phyloP scores from a whole-genome alignment of 2,797 vertebrate genomes.

The Notolepis coatsorum region DNA sequence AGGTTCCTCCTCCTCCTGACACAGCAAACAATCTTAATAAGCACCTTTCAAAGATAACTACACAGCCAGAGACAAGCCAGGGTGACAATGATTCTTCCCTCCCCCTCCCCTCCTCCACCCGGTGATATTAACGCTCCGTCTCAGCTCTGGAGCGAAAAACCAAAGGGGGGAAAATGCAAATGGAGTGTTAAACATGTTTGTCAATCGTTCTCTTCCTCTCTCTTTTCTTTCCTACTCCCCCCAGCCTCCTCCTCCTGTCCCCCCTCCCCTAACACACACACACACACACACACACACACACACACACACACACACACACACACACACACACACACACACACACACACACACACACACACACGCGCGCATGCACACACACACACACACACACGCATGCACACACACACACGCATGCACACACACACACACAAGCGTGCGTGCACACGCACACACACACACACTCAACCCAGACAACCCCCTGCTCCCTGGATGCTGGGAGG shows the following conservation, averaged over 20 bases:
- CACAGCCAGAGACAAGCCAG: slow-evolving; percentile 47
- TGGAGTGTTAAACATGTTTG: slow-evolving; percentile 79
- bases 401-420: slow-evolving; percentile 40
- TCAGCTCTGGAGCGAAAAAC: slow-evolving; percentile 32
- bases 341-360: not conserved
- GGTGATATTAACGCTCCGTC: slow-evolving; percentile 25
- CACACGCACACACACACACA: not conserved
- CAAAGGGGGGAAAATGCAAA: slow-evolving; percentile 54
- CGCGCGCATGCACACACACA: not conserved
- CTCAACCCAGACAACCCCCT: slow-evolving; percentile 30
- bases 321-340: not conserved
- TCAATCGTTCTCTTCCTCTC: slow-evolving; percentile 28
- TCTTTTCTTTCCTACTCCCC: slow-evolving; percentile 38
- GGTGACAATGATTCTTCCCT: slow-evolving; percentile 65
- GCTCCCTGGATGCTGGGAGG: slow-evolving; percentile 40
- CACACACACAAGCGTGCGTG: slow-evolving; percentile 26
- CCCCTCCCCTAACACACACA: no score
- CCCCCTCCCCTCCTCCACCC: slow-evolving; percentile 12
- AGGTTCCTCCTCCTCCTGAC: slow-evolving; percentile 43
- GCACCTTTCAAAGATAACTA: slow-evolving; percentile 73
- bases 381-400: slow-evolving; percentile 12
- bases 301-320: not conserved
- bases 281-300: not conserved
- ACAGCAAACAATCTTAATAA: slow-evolving; percentile 73
- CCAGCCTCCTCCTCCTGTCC: no score